Conservation (phyloP, 2,888 invertebrate genomes). For the Pyrocoelia pectoralis region DNA sequence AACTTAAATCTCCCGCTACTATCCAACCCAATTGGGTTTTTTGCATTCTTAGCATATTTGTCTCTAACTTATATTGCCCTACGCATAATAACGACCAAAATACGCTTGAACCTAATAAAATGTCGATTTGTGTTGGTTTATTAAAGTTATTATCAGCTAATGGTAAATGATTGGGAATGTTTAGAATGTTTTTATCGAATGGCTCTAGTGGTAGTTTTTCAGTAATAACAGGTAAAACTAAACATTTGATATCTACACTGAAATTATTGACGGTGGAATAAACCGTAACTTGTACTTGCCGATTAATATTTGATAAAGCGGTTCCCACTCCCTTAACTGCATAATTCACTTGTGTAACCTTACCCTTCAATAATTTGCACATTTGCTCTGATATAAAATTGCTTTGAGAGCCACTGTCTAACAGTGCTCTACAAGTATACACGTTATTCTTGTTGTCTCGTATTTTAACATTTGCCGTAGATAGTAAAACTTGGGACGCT, state of each 20-base stretch:
- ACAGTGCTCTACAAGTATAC: conserved; percentile 11
- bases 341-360: conserved; percentile 2
- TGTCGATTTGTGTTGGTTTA: conserved; percentile 4
- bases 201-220: no score
- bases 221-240: no score
- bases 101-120: conserved; percentile 9
- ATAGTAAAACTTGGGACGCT: no score
- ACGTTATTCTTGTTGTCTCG: background rate
- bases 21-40: conserved; percentile 21
- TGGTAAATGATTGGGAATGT: no score
- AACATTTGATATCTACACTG: no score
- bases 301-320: conserved; percentile 4
- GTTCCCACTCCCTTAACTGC: conserved; percentile 22
- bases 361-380: background rate
- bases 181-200: no score
- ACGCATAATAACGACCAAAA: conserved; percentile 12
- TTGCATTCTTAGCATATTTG: conserved; percentile 12
- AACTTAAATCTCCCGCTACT: conserved; percentile 1
- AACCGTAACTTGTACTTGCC: no score
- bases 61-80: conserved; percentile 17
- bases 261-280: no score
- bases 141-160: conserved; percentile 28
- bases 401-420: conserved; percentile 32
- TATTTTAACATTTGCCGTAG: no score
- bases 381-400: conserved; percentile 28